Percentiles rank a stretch among this genome's conserved stretches.
These are phyloP conservation scores for Philopotamus ludificatus DNA, from an alignment of 1,140 invertebrate species.

Conservation along the genomic window DNA sequence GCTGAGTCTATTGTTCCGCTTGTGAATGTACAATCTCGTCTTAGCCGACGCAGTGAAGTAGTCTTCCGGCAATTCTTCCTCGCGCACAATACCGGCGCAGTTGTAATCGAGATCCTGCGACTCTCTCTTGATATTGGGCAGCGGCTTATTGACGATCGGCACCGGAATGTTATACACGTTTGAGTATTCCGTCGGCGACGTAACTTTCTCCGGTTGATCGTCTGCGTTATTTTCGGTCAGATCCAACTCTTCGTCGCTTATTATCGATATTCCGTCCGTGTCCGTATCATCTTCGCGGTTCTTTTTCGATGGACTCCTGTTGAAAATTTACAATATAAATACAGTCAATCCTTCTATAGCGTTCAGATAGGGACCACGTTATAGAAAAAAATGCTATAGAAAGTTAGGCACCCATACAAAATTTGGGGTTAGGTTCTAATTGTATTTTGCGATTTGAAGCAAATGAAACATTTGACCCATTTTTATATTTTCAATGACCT, in stretches of 20 bases:
- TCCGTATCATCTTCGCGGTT: slow-evolving; percentile 32
- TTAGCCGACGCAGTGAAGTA: slow-evolving; percentile 44
- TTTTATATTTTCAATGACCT: no score
- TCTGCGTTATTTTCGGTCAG: slow-evolving; percentile 7
- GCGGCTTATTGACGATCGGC: background rate
- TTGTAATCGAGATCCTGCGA: background rate
- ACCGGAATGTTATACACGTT: background rate
- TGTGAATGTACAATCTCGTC: slow-evolving; percentile 54
- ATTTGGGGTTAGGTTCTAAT: no score
- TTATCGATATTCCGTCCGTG: slow-evolving; percentile 35
- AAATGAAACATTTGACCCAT: no score
- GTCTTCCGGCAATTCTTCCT: slow-evolving; percentile 42
- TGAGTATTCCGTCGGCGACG: background rate
- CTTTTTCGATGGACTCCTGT: background rate
- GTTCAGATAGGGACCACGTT: no score
- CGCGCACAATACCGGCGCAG: background rate
- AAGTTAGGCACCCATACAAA: no score
- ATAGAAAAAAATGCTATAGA: no score
- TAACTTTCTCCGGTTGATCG: background rate
- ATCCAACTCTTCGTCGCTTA: slow-evolving; percentile 36
- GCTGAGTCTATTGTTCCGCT: slow-evolving; percentile 52
- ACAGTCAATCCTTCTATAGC: no score
- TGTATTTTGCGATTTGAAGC: no score
- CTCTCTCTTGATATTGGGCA: background rate
- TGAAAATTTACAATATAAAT: no score